Conservation (phyloP, 2,888 invertebrate species). For the Metallyticus violacea region DNA sequence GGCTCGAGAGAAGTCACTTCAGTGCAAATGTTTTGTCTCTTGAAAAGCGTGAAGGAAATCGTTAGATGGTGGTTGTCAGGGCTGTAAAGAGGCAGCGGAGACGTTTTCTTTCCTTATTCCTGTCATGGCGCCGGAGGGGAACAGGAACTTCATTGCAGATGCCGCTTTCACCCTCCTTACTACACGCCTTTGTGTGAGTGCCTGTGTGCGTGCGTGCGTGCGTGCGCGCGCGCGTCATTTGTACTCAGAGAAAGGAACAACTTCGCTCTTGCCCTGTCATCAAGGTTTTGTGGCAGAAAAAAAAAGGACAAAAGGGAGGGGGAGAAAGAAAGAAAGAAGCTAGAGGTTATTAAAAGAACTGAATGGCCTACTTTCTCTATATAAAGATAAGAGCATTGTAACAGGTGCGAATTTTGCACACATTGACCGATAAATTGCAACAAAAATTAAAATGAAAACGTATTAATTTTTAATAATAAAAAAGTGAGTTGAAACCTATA, state of each 20-base stretch:
- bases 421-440: no score
- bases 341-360: not conserved
- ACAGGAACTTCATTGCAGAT: not conserved
- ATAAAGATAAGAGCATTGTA: no score
- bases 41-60: no score
- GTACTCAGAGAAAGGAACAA: not conserved
- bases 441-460: no score
- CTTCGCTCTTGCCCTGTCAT: not conserved
- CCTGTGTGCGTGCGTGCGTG: no score
- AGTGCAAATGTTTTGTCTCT: not conserved
- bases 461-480: no score
- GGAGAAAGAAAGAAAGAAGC: not conserved
- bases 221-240: not conserved
- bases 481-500: no score
- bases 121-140: not conserved
- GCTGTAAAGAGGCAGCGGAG: not conserved
- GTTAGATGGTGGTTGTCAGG: not conserved
- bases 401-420: no score
- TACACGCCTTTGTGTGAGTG: no score
- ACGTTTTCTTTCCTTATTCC: not conserved
- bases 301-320: not conserved
- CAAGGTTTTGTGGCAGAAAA: not conserved
- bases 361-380: not conserved
- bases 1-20: no score
- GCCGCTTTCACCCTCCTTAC: not conserved